Evolutionary conservation across 1,140 invertebrate species (phyloP), one percentile per base, ranked within the genome.

Genomic region (Pollicipes pollicipes): DNA sequence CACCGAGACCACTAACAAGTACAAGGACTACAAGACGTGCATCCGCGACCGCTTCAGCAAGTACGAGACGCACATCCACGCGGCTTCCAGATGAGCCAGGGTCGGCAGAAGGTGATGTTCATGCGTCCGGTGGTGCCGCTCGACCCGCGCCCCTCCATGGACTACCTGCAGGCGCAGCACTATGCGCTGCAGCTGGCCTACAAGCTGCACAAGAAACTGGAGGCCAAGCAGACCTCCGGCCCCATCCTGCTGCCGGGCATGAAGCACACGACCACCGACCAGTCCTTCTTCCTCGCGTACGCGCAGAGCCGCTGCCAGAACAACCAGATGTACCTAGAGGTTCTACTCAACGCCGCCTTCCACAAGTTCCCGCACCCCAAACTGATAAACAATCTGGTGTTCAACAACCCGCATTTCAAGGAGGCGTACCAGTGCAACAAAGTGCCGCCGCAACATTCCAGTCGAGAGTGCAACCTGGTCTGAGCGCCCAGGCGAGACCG

Each of bases 81-180:
- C 64, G 64, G 64, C 64, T 66, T 66, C 64, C 64, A 66, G 28
- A 66, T 66, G 64, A 66, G 28, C 64, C 64, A 66, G 64, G 64
- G 64, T 10, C 27, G 24, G 64, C 64, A 29, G 10, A 66, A 66
- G n/a, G 64, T 66, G 16, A 66, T 66, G 64, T 66, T 66, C 28
- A 66, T 66, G 64, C 64, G 64, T 27, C 64, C 64, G 8, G 10
- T 28, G 28, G 64, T 66, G 64, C n/a, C 27, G 10, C 64, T 66
- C 17, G 64, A 66, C 64, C 64, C 64, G 10, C 3, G 64, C 28
- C 64, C 64, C 10, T 66, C 64, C 17, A 66, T 66, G 27, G 64
- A 66, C n/a, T 66, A 66, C 64, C 28, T 66, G 64, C 64, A 66
- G n/a, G 64, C 64, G 27, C 27, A 66, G 28, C 64, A 66, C 28